Base-by-base conservation (phyloP, 2,888 invertebrate species). In the Drosophila kambysellisi region DNA sequence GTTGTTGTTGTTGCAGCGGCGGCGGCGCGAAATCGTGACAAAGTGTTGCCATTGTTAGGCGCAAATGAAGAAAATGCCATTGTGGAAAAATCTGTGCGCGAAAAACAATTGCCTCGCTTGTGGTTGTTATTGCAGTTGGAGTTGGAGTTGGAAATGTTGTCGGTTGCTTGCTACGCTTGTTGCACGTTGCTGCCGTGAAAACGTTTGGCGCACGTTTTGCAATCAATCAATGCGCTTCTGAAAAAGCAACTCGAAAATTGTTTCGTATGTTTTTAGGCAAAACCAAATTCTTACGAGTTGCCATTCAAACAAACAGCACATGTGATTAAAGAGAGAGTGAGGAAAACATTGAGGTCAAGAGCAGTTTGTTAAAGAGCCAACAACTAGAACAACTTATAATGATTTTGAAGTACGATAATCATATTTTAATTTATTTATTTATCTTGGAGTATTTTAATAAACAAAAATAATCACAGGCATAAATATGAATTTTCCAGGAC, bases 21-120 rank as follows among this genome's bases (percentile, higher is more conserved):
- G 43, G 62, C 78, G 78, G 60, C 65, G 72, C 70, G 64, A 91
- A 90, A 91, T 91, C 88, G 88, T 88, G 88, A 88, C 88, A 88
- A 88, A 86, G 91, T 88, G 83, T 66, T 90, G 79, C 91, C 88
- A 88, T 91, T 91, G 91, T 88, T 89, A 88, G 86, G 86, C 91
- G 91, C 83, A 88, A 91, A 88, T 91, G 89, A 88, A 91, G 89
- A 81, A 90, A 85, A 88, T 81, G 81, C 73, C 90, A 88, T 89
- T 88, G 88, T 91, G 76, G 81, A 83, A 83, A 82, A 89, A 70
- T 72, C 71, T 71, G 37, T 60, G 72, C 48, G 75, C 62, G 76
- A 82, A 84, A 86, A 91, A 91, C 89, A 89, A 89, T 89, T 84
- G 90, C 77, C 54, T 39, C 65, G 79, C 56, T 64, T 41, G 76